Evolutionary conservation across 2,797 vertebrate genomes (phyloP).

Genomic region (Columba guinea): DNA sequence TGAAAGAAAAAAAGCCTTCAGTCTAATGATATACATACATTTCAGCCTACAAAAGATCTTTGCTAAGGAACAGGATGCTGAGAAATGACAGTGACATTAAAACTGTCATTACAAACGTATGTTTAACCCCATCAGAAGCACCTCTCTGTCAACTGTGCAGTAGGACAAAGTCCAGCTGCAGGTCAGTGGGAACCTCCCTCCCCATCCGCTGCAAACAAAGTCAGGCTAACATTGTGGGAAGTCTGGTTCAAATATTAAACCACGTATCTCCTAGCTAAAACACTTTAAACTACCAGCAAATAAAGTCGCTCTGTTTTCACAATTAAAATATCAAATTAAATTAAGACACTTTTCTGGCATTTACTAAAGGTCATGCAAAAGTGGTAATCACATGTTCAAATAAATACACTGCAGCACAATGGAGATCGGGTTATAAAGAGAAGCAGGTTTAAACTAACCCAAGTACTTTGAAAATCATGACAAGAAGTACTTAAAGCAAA

Average conservation of each 20-base stretch:
- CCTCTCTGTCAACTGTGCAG: constrained; percentile 2
- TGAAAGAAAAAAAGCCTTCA: not conserved
- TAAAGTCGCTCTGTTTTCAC: not conserved
- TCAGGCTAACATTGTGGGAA: not conserved
- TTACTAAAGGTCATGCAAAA: constrained; percentile 44
- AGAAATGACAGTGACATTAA: constrained; percentile 19
- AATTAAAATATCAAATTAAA: constrained; percentile 19
- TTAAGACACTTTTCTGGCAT: constrained; percentile 16
- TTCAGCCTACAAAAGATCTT: not conserved
- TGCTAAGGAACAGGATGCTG: not conserved
- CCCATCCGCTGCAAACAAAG: not conserved
- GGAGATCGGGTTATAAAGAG: not conserved
- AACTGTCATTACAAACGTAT: constrained; percentile 16
- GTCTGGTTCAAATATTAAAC: not conserved
- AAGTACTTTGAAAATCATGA: constrained; percentile 29
- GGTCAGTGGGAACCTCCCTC: not conserved
- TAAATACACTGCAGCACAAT: constrained; percentile 19
- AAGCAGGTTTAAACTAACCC: constrained; percentile 17
- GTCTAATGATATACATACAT: not conserved
- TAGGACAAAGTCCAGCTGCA: not conserved
- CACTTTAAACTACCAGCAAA: constrained; percentile 8
- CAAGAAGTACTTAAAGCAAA: constrained; percentile 24
- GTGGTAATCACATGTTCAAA: constrained; percentile 42
- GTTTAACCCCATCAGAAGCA: constrained; percentile 23
- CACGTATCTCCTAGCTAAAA: not conserved